These are phyloP conservation scores for Hypercompe scribonia DNA, from an alignment of 2,888 invertebrate genomes.

Conservation along the genomic window DNA sequence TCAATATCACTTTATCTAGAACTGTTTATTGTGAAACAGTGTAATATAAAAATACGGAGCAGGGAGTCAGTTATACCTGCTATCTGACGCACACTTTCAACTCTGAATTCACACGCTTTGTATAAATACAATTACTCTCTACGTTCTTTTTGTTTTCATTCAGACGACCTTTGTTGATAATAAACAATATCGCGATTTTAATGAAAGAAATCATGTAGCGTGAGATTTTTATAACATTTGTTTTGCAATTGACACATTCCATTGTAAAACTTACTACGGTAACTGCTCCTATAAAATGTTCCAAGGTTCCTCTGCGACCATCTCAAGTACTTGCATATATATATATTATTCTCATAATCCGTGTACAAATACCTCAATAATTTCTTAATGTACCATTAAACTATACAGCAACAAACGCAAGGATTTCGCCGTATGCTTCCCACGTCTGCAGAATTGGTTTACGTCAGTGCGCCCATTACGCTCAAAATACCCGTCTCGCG, in stretches of 20 bases:
- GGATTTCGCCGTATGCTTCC: constrained; percentile 72
- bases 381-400: constrained; percentile 64
- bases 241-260: constrained; percentile 75
- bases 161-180: constrained; percentile 85
- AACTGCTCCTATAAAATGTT: constrained; percentile 30
- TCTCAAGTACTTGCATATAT: constrained; percentile 23
- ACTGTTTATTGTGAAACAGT: constrained; percentile 56
- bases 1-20: constrained; percentile 55
- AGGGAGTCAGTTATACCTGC: constrained; percentile 54
- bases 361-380: constrained; percentile 53
- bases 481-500: constrained; percentile 77
- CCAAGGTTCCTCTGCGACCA: constrained; percentile 50
- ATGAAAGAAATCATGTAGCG: constrained; percentile 82
- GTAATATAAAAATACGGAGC: constrained; percentile 54
- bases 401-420: constrained; percentile 64
- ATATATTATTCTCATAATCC: constrained; percentile 48
- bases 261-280: constrained; percentile 50
- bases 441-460: constrained; percentile 76
- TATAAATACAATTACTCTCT: constrained; percentile 82
- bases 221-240: constrained; percentile 80
- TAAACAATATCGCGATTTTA: constrained; percentile 82
- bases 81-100: constrained; percentile 82
- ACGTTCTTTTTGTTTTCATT: constrained; percentile 85
- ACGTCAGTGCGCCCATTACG: constrained; percentile 80
- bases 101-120: constrained; percentile 81